Evolutionary conservation across 2,888 invertebrate species (phyloP), one percentile per base, ranked within the genome.

Genomic region (Agelastica alni): DNA sequence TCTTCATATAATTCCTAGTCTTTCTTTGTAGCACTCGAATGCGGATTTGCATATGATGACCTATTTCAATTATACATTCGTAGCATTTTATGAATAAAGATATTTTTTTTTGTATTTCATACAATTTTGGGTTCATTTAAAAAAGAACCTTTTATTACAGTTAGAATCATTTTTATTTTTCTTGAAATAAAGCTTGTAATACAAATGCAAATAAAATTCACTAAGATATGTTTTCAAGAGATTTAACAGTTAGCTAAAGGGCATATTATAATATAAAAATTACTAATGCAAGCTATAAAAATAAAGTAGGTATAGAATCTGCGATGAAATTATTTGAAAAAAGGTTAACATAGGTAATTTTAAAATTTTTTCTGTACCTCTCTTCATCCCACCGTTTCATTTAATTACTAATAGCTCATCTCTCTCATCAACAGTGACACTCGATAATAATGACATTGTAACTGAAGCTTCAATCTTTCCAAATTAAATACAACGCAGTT

Each of bases 1-100:
- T 16, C 46, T 51, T 55, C 12, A 47, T 47, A 14, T 36, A 47
- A 22, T 56, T 20, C 51, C 56, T 56, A 51, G 55, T 55, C 51
- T 43, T 46, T n/a, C 34, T 48, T 12, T 47, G 12, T 17, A 45
- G 18, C 46, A 56, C 47, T 51, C 45, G 42, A 45, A 39, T 45
- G 37, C 39, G 20, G 16, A 44, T 45, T 51, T 51, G 49, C 41
- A 41, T 51, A 30, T 51, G 45, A 5, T 28, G 18, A 51, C 45
- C 41, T 17, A 30, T 16, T 45, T 31, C 14, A 49, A 26, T 18
- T 37, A 26, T 30, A 18, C n/a, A 36, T 3, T n/a, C n/a, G n/a
- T n/a, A n/a, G n/a, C n/a, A 34, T 16, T 22, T 47, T 26, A 9
- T 10, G 12, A 42, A 7, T 37, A 16, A 6, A 31, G 5, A 17